phyloP scores from a whole-genome alignment of 2,888 invertebrate genomes.

The Euplexia lucipara region DNA sequence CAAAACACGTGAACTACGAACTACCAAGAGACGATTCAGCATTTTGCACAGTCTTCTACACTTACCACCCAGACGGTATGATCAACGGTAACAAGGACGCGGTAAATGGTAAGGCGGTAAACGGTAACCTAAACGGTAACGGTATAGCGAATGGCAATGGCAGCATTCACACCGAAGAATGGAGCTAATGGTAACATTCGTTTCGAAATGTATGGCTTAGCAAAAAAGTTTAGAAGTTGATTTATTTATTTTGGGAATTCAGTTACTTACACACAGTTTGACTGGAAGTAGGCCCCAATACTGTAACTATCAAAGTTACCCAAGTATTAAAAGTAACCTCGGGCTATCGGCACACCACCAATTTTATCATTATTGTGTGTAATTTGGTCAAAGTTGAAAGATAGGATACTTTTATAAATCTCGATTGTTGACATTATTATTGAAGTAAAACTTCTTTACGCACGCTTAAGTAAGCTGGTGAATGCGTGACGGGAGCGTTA shows the following conservation, averaged over 20 bases:
- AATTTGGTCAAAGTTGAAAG: no score
- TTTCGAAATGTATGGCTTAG: constrained; percentile 9
- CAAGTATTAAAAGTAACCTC: no score
- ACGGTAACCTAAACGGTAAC: constrained; percentile 62
- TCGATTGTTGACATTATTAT: no score
- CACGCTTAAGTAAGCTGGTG: neutral
- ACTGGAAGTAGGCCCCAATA: neutral
- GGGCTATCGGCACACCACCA: no score
- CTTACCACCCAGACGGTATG: constrained; percentile 79
- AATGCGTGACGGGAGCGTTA: neutral
- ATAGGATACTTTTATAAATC: no score
- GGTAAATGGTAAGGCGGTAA: constrained; percentile 57
- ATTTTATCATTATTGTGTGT: no score
- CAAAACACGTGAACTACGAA: constrained; percentile 92
- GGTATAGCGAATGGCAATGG: constrained; percentile 52
- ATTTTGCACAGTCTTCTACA: constrained; percentile 93
- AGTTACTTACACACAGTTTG: no score
- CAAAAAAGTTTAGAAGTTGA: constrained; percentile 5
- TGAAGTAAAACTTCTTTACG: neutral
- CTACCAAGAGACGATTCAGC: constrained; percentile 93
- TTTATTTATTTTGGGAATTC: constrained; percentile 5
- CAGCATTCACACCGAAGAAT: constrained; percentile 50
- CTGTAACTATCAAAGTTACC: neutral
- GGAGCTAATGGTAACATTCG: constrained; percentile 55
- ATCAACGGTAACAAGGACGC: constrained; percentile 56